Conservation (phyloP, 2,113 vertebrate genomes). For the Psilopogon haemacephalus region DNA sequence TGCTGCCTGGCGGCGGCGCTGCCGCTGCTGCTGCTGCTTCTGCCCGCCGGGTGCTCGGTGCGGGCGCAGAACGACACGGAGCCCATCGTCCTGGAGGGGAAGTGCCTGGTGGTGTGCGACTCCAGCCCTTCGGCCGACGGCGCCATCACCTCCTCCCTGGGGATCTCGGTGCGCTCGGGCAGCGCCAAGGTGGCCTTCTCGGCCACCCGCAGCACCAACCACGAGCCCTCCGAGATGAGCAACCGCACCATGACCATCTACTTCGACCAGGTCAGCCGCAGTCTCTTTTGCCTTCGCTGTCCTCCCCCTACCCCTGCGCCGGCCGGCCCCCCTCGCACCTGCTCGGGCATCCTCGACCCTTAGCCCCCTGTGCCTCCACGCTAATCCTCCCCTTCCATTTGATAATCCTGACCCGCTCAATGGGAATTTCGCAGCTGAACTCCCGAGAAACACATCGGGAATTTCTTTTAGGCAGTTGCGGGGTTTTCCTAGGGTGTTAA, state of each 20-base stretch:
- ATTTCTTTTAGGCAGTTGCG: not conserved
- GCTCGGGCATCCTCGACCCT: not conserved
- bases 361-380: not conserved
- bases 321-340: not conserved
- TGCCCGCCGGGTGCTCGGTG: constrained; percentile 73
- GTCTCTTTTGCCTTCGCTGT: not conserved
- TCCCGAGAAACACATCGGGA: not conserved
- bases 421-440: not conserved
- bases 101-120: constrained; percentile 97
- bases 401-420: not conserved
- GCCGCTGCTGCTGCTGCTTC: constrained; percentile 80
- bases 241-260: constrained; percentile 99
- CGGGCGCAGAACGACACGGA: constrained; percentile 95
- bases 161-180: constrained; percentile 95
- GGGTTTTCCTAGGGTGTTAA: not conserved
- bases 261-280: constrained; percentile 91
- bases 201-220: constrained; percentile 96
- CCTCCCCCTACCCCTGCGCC: too few species aligned
- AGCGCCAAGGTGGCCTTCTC: constrained; percentile 98
- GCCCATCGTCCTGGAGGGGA: constrained; percentile 96
- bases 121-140: constrained; percentile 96
- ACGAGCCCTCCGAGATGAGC: constrained; percentile 98
- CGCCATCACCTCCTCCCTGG: constrained; percentile 93
- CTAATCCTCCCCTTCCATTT: fast-evolving
- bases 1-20: constrained; percentile 55